Conservation (phyloP, 2,797 vertebrate genomes). For the Acrossocheilus wenchowensis region DNA sequence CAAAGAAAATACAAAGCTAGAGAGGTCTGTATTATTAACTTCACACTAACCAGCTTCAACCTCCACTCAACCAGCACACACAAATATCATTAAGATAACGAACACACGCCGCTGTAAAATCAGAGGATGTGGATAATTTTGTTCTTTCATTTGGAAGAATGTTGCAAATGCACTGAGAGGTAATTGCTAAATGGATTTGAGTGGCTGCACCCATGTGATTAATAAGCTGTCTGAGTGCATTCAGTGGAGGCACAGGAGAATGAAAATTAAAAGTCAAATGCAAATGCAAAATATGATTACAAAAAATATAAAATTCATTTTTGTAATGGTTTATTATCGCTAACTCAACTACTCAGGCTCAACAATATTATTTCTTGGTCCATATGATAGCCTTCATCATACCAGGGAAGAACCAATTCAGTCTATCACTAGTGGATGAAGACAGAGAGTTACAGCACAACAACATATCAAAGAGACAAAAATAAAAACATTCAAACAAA, state of each 20-base stretch:
- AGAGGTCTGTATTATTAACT: background rate
- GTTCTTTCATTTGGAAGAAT: slow-evolving; percentile 25
- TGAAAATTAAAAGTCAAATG: background rate
- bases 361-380: slow-evolving; percentile 7
- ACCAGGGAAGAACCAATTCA: background rate
- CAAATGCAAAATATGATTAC: background rate
- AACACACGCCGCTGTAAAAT: background rate
- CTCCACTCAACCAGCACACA: background rate
- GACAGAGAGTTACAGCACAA: background rate
- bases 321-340: background rate
- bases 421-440: background rate
- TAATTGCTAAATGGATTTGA: slow-evolving; percentile 42
- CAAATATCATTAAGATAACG: slow-evolving; percentile 23
- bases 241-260: background rate
- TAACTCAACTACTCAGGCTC: background rate
- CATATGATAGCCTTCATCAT: slow-evolving; percentile 10
- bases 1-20: background rate
- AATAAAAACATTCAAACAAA: background rate
- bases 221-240: slow-evolving; percentile 40
- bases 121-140: slow-evolving; percentile 9
- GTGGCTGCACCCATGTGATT: slow-evolving; percentile 45
- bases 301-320: background rate
- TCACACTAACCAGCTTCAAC: background rate
- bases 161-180: slow-evolving; percentile 30
- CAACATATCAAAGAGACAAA: slow-evolving; percentile 17